Evolutionary conservation across 2,797 vertebrate species (phyloP).

Genomic region (Trichosurus vulpecula): DNA sequence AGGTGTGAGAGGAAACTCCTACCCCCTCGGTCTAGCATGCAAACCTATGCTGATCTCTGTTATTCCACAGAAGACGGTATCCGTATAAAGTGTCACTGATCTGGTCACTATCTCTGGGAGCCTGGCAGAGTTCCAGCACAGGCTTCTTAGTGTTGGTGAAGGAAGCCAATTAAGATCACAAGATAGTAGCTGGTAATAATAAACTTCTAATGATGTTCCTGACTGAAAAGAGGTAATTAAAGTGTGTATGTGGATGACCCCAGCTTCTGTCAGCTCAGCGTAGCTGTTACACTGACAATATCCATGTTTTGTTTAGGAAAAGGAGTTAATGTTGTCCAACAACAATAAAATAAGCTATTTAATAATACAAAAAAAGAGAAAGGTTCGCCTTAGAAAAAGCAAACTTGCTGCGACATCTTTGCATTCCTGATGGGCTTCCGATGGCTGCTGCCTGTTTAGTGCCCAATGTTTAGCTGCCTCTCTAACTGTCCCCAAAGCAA

Average conservation of each 20-base stretch:
- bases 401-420: conserved; percentile 37
- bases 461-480: conserved; percentile 47
- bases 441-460: conserved; percentile 15
- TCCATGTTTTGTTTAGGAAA: conserved; percentile 79
- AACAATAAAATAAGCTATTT: conserved; percentile 73
- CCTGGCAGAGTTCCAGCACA: conserved; percentile 61
- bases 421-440: conserved; percentile 11
- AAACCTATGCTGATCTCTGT: conserved; percentile 62
- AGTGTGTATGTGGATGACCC: conserved; percentile 77
- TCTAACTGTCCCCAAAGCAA: not conserved
- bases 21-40: conserved; percentile 59
- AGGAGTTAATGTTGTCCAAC: conserved; percentile 76
- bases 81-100: conserved; percentile 67
- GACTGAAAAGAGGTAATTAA: conserved; percentile 82
- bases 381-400: conserved; percentile 62
- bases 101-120: conserved; percentile 70
- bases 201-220: conserved; percentile 80
- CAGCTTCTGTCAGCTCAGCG: conserved; percentile 73
- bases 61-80: conserved; percentile 56
- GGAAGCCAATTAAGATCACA: conserved; percentile 81
- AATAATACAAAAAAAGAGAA: conserved; percentile 57
- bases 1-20: conserved; percentile 67
- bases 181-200: conserved; percentile 77
- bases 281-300: conserved; percentile 58
- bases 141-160: conserved; percentile 74